These are phyloP conservation scores for Himalopsyche phryganea DNA, from an alignment of 1,140 invertebrate genomes.

Conservation along the genomic window DNA sequence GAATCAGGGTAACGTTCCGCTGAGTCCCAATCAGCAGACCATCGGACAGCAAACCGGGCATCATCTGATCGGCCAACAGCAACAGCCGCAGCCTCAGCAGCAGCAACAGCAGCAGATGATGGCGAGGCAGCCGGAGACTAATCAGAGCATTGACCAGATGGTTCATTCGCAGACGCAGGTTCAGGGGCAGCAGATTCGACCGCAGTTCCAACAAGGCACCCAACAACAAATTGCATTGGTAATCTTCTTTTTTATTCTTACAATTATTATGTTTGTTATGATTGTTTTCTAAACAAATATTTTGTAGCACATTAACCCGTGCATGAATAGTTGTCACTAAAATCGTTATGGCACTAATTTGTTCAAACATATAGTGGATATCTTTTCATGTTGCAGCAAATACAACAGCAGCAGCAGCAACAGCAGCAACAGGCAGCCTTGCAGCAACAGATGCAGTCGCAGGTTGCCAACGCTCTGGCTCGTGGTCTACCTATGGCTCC, in stretches of 20 bases:
- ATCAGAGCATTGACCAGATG: constrained; percentile 23
- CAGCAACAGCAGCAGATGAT: background rate
- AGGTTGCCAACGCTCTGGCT: constrained; percentile 60
- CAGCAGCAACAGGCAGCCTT: constrained; percentile 34
- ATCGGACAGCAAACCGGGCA: constrained; percentile 10
- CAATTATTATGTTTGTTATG: no score
- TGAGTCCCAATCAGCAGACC: constrained; percentile 13
- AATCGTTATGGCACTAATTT: no score
- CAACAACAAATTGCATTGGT: constrained; percentile 24
- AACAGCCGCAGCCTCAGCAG: no score
- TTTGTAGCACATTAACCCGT: no score
- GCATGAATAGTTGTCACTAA: no score
- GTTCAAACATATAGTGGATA: no score
- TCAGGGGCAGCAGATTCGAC: constrained; percentile 5
- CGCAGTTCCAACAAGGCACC: constrained; percentile 13
- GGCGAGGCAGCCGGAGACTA: constrained; percentile 1
- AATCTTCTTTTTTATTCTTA: no score
- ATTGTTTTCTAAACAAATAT: no score
- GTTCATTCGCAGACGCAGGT: background rate
- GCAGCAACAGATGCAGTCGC: constrained; percentile 56
- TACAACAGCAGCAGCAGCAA: constrained; percentile 11
- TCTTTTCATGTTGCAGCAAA: no score
- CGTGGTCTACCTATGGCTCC: constrained; percentile 58
- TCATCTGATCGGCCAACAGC: constrained; percentile 3
- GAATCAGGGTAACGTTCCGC: constrained; percentile 1